Base-by-base conservation (phyloP, 2,888 invertebrate genomes). In the Eristalis arbustorum region DNA sequence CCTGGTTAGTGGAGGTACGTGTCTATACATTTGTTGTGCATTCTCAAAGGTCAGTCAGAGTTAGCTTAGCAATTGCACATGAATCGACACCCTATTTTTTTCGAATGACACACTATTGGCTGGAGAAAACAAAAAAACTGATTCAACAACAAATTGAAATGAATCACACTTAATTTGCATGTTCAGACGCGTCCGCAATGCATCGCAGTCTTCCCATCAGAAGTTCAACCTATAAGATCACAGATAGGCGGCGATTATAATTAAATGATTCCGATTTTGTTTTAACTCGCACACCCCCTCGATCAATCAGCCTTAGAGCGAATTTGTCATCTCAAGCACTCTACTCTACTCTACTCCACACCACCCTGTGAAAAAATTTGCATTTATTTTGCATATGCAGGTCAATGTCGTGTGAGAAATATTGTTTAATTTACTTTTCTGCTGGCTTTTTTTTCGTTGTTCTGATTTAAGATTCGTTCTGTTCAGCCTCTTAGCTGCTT, bases 341-440 rank as follows among this genome's bases (percentile, higher is more conserved):
- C 42, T 14, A n/a, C 42, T 42, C n/a, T 57, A 40, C n/a, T n/a
- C n/a, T n/a, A n/a, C n/a, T n/a, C n/a, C n/a, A n/a, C n/a, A n/a
- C n/a, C 23, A 25, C 31, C 31, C 18, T 49, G 42, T 2, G 14
- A 49, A 5, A 18, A 10, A 49, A 82, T 77, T 73, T 87, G 63
- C 82, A 82, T 69, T 23, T 49, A 82, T 78, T 78, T 82, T 78
- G 85, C 85, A 87, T 81, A 82, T 78, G 72, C 83, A 63, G 87
- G 87, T 82, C 87, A 87, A 87, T 87, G 87, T 79, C 83, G 75
- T 22, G 72, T 49, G 61, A 49, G n/a, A 66, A 57, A 22, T 22
- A 13, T 4, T 64, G 22, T 49, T n/a, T 49, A 49, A 49, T 8
- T 49, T n/a, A 49, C 49, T 49, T n/a, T n/a, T 40, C 13, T 57